Conservation (phyloP, 2,888 invertebrate genomes). For the Diarsia rubi region DNA sequence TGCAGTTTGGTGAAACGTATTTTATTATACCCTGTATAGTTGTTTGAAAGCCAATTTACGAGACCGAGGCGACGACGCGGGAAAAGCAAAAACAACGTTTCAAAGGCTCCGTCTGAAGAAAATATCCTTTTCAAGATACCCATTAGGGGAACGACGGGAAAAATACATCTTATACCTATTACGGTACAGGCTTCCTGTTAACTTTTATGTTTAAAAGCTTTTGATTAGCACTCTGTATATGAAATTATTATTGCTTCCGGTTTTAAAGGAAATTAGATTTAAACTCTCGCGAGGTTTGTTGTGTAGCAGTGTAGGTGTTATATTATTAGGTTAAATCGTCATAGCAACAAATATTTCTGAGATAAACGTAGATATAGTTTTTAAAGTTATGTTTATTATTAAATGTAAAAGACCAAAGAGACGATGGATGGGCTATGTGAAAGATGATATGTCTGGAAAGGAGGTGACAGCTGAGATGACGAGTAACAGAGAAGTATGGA, state of each 20-base stretch:
- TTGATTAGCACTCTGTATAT: slow-evolving; percentile 60
- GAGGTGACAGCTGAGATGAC: too few relatives aligned
- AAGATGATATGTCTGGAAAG: too few relatives aligned
- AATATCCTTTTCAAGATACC: slow-evolving; percentile 75
- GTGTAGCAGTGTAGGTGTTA: neutral
- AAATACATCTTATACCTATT: slow-evolving; percentile 70
- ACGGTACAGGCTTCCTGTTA: slow-evolving; percentile 51
- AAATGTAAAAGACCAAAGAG: too few relatives aligned
- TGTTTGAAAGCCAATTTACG: slow-evolving; percentile 79
- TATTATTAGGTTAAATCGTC: neutral
- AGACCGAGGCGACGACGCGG: slow-evolving; percentile 66
- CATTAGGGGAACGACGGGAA: slow-evolving; percentile 70
- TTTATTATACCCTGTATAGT: slow-evolving; percentile 75
- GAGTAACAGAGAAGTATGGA: too few relatives aligned
- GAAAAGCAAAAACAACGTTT: slow-evolving; percentile 75
- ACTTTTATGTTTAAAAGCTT: slow-evolving; percentile 67
- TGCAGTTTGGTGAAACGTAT: slow-evolving; percentile 55
- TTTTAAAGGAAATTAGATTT: slow-evolving; percentile 45
- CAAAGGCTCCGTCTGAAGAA: slow-evolving; percentile 70
- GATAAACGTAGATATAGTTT: neutral
- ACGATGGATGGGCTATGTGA: too few relatives aligned
- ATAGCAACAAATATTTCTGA: neutral
- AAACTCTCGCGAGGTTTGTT: slow-evolving; percentile 13
- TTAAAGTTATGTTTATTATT: neutral
- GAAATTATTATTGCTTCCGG: slow-evolving; percentile 55